Percentiles rank a stretch among this genome's conserved stretches.
These are phyloP conservation scores for Pollimyrus isidori DNA, from an alignment of 2,113 vertebrate genomes.

Conservation along the genomic window DNA sequence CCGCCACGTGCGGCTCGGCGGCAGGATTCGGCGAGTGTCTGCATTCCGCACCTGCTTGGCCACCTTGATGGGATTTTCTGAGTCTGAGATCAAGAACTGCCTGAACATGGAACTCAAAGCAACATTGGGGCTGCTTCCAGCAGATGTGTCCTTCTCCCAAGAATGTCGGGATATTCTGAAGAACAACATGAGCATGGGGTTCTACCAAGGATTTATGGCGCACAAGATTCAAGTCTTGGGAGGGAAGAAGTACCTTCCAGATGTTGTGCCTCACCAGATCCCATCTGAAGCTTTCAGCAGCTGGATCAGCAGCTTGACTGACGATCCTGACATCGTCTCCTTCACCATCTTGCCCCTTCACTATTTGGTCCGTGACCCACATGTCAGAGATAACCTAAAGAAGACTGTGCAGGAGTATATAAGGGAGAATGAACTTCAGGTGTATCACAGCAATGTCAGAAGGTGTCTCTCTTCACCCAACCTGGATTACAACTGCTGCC, in stretches of 20 bases:
- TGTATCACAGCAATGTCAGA: conserved; percentile 31
- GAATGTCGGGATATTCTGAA: conserved; percentile 52
- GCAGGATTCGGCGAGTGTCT: conserved; percentile 57
- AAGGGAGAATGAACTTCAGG: conserved; percentile 50
- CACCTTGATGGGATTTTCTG: conserved; percentile 54
- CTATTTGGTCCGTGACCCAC: conserved; percentile 50
- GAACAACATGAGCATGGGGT: conserved; percentile 57
- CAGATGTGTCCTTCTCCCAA: conserved; percentile 51
- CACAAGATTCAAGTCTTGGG: conserved; percentile 58
- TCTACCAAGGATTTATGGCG: conserved; percentile 63
- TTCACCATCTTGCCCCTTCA: conserved; percentile 62
- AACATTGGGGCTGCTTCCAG: conserved; percentile 48
- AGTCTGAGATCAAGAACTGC: conserved; percentile 60
- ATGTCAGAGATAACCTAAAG: conserved; percentile 49
- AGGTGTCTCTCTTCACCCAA: conserved; percentile 52
- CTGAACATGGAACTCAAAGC: conserved; percentile 56
- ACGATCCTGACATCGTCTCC: conserved; percentile 57
- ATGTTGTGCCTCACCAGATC: conserved; percentile 50
- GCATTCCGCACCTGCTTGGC: conserved; percentile 65
- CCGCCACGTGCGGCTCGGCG: conserved; percentile 63
- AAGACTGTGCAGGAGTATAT: conserved; percentile 47
- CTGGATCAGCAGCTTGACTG: conserved; percentile 59
- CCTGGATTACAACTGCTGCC: conserved; percentile 64
- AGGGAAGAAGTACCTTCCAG: conserved; percentile 57
- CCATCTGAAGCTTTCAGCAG: conserved; percentile 49